phyloP scores from a whole-genome alignment of 2,113 vertebrate genomes.

The Pelodiscus sinensis region DNA sequence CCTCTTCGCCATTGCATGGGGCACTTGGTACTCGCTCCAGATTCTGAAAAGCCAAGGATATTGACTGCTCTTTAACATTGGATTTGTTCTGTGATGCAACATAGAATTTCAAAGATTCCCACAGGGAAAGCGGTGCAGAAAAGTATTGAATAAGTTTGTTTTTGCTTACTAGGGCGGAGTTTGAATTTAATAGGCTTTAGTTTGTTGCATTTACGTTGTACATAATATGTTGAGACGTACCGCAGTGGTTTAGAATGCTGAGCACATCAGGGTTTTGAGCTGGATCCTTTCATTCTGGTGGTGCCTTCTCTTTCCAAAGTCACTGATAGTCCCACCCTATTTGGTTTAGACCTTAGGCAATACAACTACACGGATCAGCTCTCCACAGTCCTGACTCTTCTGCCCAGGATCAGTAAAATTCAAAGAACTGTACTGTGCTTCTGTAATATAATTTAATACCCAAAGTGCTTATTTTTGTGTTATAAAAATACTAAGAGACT shows the following conservation, averaged over 20 bases:
- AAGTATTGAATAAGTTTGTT: background rate
- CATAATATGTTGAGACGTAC: background rate
- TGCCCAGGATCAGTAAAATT: background rate
- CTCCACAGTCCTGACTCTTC: background rate
- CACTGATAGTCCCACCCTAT: background rate
- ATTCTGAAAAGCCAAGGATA: background rate
- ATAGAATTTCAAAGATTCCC: background rate
- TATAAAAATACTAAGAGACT: background rate
- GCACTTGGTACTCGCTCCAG: background rate
- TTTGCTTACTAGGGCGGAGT: background rate
- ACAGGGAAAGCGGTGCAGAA: background rate
- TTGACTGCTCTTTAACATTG: background rate
- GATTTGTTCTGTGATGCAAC: background rate
- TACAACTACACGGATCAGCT: rapidly evolving
- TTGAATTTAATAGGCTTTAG: background rate
- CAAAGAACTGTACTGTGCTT: background rate
- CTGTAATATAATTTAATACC: rapidly evolving
- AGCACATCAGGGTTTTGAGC: background rate
- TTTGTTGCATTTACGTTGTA: background rate
- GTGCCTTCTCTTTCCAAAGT: slow-evolving; percentile 38
- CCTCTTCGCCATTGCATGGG: rapidly evolving
- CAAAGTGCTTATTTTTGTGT: rapidly evolving
- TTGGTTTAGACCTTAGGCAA: background rate
- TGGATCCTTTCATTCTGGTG: background rate
- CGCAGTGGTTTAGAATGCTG: background rate